Evolutionary conservation across 2,888 invertebrate genomes (phyloP).

Genomic region (Xestia c-nigrum): DNA sequence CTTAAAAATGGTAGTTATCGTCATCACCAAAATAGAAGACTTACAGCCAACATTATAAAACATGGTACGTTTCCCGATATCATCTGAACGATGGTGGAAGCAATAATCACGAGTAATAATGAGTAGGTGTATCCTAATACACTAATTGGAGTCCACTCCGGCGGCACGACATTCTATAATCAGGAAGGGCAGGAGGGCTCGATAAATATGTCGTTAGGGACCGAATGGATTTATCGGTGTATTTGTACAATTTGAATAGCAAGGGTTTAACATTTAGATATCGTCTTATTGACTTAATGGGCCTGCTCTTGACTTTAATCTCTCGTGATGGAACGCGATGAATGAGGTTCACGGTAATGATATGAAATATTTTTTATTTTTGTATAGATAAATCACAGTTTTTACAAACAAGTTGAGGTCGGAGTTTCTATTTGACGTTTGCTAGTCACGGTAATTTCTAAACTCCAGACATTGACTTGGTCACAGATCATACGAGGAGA

Average conservation of each 20-base stretch:
- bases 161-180: slow-evolving; percentile 47
- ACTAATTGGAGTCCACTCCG: slow-evolving; percentile 6
- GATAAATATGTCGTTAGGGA: slow-evolving; percentile 3
- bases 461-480: too few relatives aligned
- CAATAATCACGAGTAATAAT: slow-evolving; percentile 9
- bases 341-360: background rate
- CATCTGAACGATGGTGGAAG: slow-evolving; percentile 14
- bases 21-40: background rate
- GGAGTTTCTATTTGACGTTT: too few relatives aligned
- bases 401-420: too few relatives aligned
- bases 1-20: too few relatives aligned
- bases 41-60: background rate
- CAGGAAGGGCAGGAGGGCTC: slow-evolving; percentile 1
- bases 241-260: slow-evolving; percentile 1
- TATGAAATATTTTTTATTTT: too few relatives aligned
- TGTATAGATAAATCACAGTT: too few relatives aligned
- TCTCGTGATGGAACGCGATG: background rate
- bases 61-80: background rate
- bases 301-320: background rate
- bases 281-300: background rate
- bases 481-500: too few relatives aligned
- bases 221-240: background rate
- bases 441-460: too few relatives aligned
- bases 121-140: background rate
- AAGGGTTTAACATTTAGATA: background rate